Percentiles rank a stretch among this genome's conserved stretches.
Evolutionary conservation across 1,140 invertebrate species (phyloP).

Genomic region (Caenorhabditis briggsae): DNA sequence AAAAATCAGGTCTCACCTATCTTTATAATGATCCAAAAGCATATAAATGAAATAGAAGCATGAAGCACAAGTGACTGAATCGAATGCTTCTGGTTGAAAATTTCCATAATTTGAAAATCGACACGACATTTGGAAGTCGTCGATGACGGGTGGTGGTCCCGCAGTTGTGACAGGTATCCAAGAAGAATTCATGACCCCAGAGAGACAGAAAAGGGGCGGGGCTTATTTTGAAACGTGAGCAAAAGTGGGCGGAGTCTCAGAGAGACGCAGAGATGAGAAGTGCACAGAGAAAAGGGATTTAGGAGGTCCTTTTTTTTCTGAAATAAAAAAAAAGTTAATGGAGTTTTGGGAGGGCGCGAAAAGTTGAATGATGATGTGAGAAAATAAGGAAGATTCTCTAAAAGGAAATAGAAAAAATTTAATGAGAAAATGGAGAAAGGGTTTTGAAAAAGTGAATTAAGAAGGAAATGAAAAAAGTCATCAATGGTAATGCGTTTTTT

Average conservation of each 20-base stretch:
- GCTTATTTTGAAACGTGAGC: neutral
- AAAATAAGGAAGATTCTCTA: too few species aligned
- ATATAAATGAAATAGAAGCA: conserved; percentile 26
- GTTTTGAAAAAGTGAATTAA: too few species aligned
- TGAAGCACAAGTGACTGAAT: neutral
- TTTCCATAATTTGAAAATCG: conserved; percentile 32
- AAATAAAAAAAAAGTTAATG: conserved; percentile 22
- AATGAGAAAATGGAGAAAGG: neutral
- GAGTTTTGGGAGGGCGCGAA: neutral
- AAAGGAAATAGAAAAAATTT: neutral
- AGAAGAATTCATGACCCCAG: neutral
- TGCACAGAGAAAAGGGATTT: neutral
- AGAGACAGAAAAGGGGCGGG: neutral
- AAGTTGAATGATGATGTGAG: too few species aligned
- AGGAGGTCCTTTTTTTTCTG: neutral
- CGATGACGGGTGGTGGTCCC: neutral
- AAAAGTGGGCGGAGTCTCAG: neutral
- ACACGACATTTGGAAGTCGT: conserved; percentile 47
- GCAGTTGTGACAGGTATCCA: neutral
- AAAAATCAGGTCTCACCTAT: neutral
- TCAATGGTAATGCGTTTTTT: too few species aligned
- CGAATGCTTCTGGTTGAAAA: neutral
- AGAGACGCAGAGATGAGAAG: neutral
- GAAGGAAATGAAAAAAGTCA: too few species aligned
- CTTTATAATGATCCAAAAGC: conserved; percentile 2